Conservation (phyloP, 2,888 invertebrate genomes). For the Carterocephalus palaemon region DNA sequence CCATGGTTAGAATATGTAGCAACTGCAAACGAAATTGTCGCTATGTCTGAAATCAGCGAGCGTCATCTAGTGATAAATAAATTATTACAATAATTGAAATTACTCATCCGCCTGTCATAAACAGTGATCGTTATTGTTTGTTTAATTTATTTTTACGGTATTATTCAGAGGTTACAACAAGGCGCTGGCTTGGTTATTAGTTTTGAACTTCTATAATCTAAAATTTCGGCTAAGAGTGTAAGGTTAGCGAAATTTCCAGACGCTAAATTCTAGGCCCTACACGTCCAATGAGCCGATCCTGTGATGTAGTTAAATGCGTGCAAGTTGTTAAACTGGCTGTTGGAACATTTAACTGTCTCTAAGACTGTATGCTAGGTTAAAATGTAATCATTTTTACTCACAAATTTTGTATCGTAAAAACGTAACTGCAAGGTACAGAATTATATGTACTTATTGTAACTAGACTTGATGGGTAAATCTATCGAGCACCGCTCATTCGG, state of each 20-base stretch:
- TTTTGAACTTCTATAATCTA: conserved; percentile 2
- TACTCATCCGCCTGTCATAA: conserved; percentile 19
- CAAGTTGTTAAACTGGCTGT: conserved; percentile 39
- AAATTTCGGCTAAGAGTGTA: background rate
- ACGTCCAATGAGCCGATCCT: conserved; percentile 28
- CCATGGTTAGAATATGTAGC: too few species aligned
- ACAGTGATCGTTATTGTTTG: conserved; percentile 5
- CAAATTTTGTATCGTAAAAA: conserved; percentile 24
- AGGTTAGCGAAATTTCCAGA: background rate
- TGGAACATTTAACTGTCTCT: conserved; percentile 45
- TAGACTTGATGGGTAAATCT: background rate
- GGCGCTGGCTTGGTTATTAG: conserved; percentile 28
- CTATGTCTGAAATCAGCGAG: too few species aligned
- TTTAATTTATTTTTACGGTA: conserved; percentile 12
- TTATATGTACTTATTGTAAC: conserved; percentile 7
- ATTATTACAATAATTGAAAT: conserved; percentile 9
- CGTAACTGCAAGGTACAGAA: conserved; percentile 19
- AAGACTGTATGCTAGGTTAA: conserved; percentile 49
- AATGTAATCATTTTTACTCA: conserved; percentile 31
- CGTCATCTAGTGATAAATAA: conserved; percentile 18
- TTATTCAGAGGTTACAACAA: conserved; percentile 21
- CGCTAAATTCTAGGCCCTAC: conserved; percentile 35
- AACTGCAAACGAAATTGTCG: too few species aligned
- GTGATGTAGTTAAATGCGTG: conserved; percentile 44
- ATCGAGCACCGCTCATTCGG: background rate